Percentiles rank a stretch among this genome's conserved stretches.
phyloP scores from a whole-genome alignment of 2,888 invertebrate genomes.

The Dione vanillae region DNA sequence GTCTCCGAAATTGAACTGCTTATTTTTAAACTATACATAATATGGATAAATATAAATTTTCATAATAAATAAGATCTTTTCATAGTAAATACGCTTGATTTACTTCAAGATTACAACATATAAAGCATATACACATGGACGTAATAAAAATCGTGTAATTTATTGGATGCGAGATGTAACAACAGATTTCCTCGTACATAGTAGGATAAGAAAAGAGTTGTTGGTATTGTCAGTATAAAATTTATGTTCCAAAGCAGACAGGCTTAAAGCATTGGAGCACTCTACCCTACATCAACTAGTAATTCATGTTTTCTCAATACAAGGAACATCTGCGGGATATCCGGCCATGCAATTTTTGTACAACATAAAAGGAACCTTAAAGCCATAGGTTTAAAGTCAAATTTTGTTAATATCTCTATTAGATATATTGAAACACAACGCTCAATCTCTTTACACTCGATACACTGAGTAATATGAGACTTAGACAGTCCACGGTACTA shows the following conservation, averaged over 20 bases:
- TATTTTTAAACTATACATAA: background rate
- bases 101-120: background rate
- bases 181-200: background rate
- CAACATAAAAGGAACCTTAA: constrained; percentile 37
- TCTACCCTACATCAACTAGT: constrained; percentile 54
- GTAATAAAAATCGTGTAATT: background rate
- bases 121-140: background rate
- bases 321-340: constrained; percentile 63
- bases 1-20: no score
- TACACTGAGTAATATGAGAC: constrained; percentile 53
- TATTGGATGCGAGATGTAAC: background rate
- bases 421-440: constrained; percentile 45
- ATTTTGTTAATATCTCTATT: constrained; percentile 10
- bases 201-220: constrained; percentile 33
- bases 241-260: constrained; percentile 38
- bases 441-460: constrained; percentile 55
- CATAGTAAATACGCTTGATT: background rate
- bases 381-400: background rate
- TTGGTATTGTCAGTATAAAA: constrained; percentile 35
- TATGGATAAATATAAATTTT: background rate
- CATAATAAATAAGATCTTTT: background rate
- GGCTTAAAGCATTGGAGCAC: constrained; percentile 48
- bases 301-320: constrained; percentile 68
- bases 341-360: constrained; percentile 44
- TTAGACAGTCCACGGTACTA: constrained; percentile 46